Conservation (phyloP, 2,797 vertebrate species). For the Bucorvus abyssinicus region DNA sequence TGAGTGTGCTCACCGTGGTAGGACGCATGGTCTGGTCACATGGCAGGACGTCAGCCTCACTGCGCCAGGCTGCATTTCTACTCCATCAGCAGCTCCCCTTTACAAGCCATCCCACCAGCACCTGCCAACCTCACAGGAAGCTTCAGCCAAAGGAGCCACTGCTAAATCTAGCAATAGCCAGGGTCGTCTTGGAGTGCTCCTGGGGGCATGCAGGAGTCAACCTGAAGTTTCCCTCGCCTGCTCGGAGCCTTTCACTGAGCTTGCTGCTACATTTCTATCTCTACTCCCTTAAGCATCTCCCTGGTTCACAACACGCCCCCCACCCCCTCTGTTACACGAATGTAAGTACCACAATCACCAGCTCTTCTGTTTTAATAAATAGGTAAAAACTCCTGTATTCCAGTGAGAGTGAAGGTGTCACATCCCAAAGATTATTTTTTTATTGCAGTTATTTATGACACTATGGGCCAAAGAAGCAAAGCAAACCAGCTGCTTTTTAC, state of each 20-base stretch:
- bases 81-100: neutral
- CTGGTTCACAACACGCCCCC: neutral
- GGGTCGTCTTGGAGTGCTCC: neutral
- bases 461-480: neutral
- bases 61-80: neutral
- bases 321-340: neutral
- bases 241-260: fast-evolving
- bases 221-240: neutral
- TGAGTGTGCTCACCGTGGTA: neutral
- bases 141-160: neutral
- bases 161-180: neutral
- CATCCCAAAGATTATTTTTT: neutral
- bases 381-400: neutral
- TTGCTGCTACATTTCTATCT: neutral
- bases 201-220: neutral
- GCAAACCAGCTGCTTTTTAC: neutral
- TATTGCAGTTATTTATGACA: neutral
- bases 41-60: neutral
- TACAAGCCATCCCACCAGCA: neutral
- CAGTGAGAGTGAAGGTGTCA: neutral
- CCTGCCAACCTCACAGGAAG: neutral
- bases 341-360: neutral
- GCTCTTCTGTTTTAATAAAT: neutral
- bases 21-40: fast-evolving
- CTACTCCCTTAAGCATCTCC: neutral